These are phyloP conservation scores for Drosophila ananassae DNA, from an alignment of 1,140 invertebrate species.

Conservation along the genomic window DNA sequence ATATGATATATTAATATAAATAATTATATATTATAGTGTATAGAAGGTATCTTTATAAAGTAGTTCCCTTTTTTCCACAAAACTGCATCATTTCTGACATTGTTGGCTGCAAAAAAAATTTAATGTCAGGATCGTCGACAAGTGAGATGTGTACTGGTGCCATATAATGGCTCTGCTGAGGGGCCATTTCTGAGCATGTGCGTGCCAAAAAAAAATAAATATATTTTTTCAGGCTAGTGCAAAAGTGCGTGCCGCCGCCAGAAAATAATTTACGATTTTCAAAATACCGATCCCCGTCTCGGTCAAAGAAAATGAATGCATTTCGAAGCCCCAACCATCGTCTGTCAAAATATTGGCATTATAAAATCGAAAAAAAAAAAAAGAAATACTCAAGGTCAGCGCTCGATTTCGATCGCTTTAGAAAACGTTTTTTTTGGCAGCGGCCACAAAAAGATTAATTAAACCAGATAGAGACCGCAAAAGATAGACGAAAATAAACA, in stretches of 20 bases:
- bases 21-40: too few relatives aligned
- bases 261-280: slow-evolving; percentile 17
- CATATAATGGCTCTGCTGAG: slow-evolving; percentile 29
- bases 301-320: slow-evolving; percentile 39
- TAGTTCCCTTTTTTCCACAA: slow-evolving; percentile 2
- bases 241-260: slow-evolving; percentile 49
- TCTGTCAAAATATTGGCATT: slow-evolving; percentile 18
- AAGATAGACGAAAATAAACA: slow-evolving; percentile 5
- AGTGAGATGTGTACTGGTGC: slow-evolving; percentile 45
- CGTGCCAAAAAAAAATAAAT: slow-evolving; percentile 51
- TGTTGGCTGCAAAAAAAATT: slow-evolving; percentile 54
- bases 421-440: slow-evolving; percentile 46
- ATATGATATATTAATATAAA: too few relatives aligned
- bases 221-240: slow-evolving; percentile 42
- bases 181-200: slow-evolving; percentile 12
- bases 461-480: slow-evolving; percentile 42
- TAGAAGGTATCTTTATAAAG: too few relatives aligned
- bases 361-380: slow-evolving; percentile 2
- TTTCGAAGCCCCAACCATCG: slow-evolving; percentile 11
- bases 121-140: slow-evolving; percentile 74
- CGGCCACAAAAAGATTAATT: slow-evolving; percentile 62
- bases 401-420: slow-evolving; percentile 59
- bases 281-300: slow-evolving; percentile 34
- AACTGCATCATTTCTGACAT: slow-evolving; percentile 44
- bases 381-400: slow-evolving; percentile 59